Evolutionary conservation across 2,888 invertebrate genomes (phyloP).

Genomic region (Odontocerum albicorne): DNA sequence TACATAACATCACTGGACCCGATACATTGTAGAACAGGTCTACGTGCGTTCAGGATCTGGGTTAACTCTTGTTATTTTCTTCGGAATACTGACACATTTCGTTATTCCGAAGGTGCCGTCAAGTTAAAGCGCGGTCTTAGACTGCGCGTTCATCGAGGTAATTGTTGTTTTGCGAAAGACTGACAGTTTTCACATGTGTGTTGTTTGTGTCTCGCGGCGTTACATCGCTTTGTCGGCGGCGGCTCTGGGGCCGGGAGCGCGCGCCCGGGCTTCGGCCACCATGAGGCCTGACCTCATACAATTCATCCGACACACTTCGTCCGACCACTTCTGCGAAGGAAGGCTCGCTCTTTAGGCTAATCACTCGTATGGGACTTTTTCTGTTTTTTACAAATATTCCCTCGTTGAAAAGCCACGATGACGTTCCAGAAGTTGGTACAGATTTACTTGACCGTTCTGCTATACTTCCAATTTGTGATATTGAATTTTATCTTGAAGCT

Average conservation of each 20-base stretch:
- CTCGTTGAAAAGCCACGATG: conserved; percentile 22
- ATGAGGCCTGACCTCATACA: conserved; percentile 76
- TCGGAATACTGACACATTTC: too few relatives aligned
- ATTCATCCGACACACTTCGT: conserved; percentile 77
- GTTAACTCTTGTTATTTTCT: too few relatives aligned
- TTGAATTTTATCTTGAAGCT: conserved; percentile 30
- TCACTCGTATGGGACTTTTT: conserved; percentile 17
- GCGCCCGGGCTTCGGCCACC: conserved; percentile 37
- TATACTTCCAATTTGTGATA: conserved; percentile 31
- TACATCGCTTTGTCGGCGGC: conserved; percentile 28
- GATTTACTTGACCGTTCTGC: conserved; percentile 32
- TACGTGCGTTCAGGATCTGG: too few relatives aligned
- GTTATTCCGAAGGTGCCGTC: too few relatives aligned
- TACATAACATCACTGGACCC: too few relatives aligned
- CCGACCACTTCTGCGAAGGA: conserved; percentile 75
- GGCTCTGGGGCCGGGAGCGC: conserved; percentile 23
- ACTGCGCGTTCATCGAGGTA: conserved; percentile 13
- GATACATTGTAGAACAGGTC: too few relatives aligned
- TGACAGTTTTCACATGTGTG: conserved; percentile 31
- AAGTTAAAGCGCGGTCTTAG: conserved; percentile 18
- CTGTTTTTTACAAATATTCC: conserved; percentile 26
- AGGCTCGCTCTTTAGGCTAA: conserved; percentile 15
- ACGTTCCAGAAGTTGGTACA: conserved; percentile 29
- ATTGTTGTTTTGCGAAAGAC: conserved; percentile 3
- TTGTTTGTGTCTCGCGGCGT: conserved; percentile 25